Evolutionary conservation across 30 jellyfish, hydroid and myxozoan species (phyloP), one percentile per base, ranked within the genome.

Genomic region (Chrysaora quinquecirrha): DNA sequence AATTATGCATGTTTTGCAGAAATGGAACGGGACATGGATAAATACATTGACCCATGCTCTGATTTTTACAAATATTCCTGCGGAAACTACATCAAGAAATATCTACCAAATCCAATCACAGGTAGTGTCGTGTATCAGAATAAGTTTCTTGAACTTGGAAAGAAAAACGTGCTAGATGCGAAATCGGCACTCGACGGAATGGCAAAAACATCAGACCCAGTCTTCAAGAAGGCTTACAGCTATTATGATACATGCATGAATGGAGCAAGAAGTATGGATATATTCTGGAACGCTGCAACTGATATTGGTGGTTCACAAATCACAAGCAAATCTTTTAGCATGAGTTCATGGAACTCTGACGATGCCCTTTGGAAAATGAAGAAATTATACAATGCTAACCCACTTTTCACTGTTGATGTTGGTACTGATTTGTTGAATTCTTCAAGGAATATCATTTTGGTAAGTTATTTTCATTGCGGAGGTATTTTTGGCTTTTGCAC

Each of bases 21-120:
- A 76, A 62, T 76, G 88, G 88, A 76, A 34, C 70, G 54, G 21
- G 88, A 76, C 65, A 76, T 76, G 79, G 63, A 76, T 35, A 76
- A 58, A 24, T 50, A 60, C 28, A 69, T 34, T 3, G 49, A 54
- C 18, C 88, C 88, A n/a, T 76, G 88, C 70, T 32, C 34, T 30
- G 75, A 74, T 30, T 74, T 74, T 31, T 74, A 48, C 64, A 64
- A 52, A 52, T 74, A 74, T 30, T 33, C 88, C 25, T 76, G 88
- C 34, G 88, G 88, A 0, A 30, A 10, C 3, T 76, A 76, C 71
- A 76, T 76, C 24, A 75, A 76, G 48, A 62, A 70, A 20, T 33
- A 76, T 64, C 47, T 76, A 33, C 88, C 78, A 0, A 1, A 33
- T 68, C 88, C 78, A 0, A 1, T 22, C 70, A 33, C 70, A 0